phyloP scores from a whole-genome alignment of 1,140 invertebrate genomes.

The Drosophila sturtevanti region DNA sequence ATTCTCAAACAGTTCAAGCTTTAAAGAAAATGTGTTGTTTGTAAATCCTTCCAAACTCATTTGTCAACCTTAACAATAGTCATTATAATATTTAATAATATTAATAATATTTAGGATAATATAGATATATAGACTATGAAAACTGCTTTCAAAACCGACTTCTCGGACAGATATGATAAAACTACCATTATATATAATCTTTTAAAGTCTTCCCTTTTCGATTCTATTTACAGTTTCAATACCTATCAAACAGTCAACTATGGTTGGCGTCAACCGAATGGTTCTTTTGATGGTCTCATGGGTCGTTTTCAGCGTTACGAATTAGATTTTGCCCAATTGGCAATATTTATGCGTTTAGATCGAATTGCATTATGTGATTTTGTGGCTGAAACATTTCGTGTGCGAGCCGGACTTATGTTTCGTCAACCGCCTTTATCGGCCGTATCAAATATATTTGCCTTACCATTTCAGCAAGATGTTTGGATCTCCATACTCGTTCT shows the following conservation, averaged over 20 bases:
- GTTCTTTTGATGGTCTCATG: conserved; percentile 84
- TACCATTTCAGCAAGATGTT: conserved; percentile 86
- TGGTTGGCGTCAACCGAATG: conserved; percentile 84
- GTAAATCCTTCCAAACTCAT: no score
- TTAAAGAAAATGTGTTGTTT: no score
- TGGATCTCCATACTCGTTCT: conserved; percentile 84
- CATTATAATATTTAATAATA: no score
- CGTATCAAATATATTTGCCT: conserved; percentile 86
- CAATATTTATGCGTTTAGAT: conserved; percentile 84
- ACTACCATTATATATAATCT: no score
- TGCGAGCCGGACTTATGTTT: conserved; percentile 85
- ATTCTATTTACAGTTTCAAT: conserved; percentile 78
- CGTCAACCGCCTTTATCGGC: conserved; percentile 87
- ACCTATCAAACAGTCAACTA: conserved; percentile 84
- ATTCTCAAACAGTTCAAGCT: not conserved
- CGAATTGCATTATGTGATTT: conserved; percentile 83
- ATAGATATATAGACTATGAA: no score
- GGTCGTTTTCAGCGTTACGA: conserved; percentile 84
- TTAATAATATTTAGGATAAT: no score
- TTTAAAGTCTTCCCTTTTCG: not conserved
- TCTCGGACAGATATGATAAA: no score
- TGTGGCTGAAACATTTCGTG: conserved; percentile 83
- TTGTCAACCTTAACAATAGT: no score
- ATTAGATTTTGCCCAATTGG: conserved; percentile 84
- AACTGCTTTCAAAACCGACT: no score